Base-by-base conservation (phyloP, 2,113 vertebrate species). In the Sitta europaea region DNA sequence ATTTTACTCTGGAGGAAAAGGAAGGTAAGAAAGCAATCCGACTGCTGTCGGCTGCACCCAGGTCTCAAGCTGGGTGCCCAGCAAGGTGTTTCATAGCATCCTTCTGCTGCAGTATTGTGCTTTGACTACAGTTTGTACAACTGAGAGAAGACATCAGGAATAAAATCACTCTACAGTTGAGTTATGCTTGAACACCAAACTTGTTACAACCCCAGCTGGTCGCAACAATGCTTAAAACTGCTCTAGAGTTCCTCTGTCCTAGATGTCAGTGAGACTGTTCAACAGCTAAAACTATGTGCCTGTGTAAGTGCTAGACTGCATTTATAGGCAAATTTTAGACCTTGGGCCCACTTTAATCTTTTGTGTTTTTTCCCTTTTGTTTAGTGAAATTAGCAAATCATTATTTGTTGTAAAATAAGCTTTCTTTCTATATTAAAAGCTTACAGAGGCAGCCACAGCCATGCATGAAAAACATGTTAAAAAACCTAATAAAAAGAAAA, bases 161-260 rank as follows among this genome's bases (percentile, higher is more conserved):
- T 43, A 78, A 85, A 92, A 80, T 31, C 38, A 35, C 31, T 50
- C 35, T 16, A 35, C 33, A 42, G 48, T 66, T 3, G 2, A 43
- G 36, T 50, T 79, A 33, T 42, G 57, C 77, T 90, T 24, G 50
- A 76, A 65, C 0, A 0, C 42, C 61, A 86, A 83, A 73, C 16
- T 82, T 78, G 19, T 76, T 73, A 75, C 72, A 93, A 90, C 24
- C 67, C 35, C 48, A 59, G 55, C 5, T 92, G 67, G 75, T 88
- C 74, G 90, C 54, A 96, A 63, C 17, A 55, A 61, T 77, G 55
- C 83, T 79, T 88, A 90, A 95, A 95, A 83, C 25, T 55, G n/a
- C 71, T 95, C 78, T 88, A 76, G 80, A 77, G 59, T 25, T 84
- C n/a, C 12, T 14, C 10, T 51, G 51, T 55, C 81, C 88, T 71